A percentile compares a stretch with the other conserved stretches of the same genome.
These are phyloP conservation scores for Formica exsecta DNA, from an alignment of 1,140 invertebrate genomes.

Conservation along the genomic window DNA sequence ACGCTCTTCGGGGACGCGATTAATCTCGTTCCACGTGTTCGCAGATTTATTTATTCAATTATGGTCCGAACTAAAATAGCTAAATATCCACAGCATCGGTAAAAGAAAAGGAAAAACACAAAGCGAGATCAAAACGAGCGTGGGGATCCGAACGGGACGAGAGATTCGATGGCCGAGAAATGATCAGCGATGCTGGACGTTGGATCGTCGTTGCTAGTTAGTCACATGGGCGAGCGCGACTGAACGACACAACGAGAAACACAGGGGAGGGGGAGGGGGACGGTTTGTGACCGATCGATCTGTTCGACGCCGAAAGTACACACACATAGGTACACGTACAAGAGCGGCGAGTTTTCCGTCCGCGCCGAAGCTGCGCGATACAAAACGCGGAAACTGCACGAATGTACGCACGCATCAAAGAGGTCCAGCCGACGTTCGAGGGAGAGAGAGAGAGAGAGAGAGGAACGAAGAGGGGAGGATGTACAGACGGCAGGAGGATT, in stretches of 20 bases:
- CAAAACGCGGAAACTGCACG: constrained; percentile 53
- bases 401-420: not conserved
- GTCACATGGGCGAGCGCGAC: constrained; percentile 50
- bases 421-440: constrained; percentile 33
- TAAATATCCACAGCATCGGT: not conserved
- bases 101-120: too few relatives aligned
- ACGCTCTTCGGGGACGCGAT: not conserved
- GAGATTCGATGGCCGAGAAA: not conserved
- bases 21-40: not conserved
- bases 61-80: not conserved
- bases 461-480: not conserved
- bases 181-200: constrained; percentile 35
- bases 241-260: constrained; percentile 33
- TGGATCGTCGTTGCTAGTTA: constrained; percentile 1
- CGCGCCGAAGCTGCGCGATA: constrained; percentile 26
- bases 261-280: not conserved
- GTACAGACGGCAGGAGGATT: not conserved
- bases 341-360: constrained; percentile 8
- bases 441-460: not conserved
- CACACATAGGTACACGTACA: not conserved
- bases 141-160: not conserved
- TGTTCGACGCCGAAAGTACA: constrained; percentile 57
- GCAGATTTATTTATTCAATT: not conserved
- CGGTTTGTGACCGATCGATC: constrained; percentile 37
- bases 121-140: not conserved